Base-by-base conservation (phyloP, 2,113 vertebrate genomes). In the Brachypteracias leptosomus region DNA sequence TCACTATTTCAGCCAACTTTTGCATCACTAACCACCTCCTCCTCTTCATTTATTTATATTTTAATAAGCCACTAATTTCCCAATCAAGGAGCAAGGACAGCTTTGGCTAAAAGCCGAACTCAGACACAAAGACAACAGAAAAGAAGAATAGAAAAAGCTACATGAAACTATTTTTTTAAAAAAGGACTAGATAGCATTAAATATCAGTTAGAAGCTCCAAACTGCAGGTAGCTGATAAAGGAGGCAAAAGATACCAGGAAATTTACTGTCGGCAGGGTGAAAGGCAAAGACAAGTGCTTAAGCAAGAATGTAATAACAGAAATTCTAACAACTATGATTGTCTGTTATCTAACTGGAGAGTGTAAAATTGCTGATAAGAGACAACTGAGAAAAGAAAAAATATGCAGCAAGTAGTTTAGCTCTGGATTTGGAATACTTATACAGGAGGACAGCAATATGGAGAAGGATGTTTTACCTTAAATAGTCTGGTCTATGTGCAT, bases 1-100 rank as follows among this genome's bases (percentile, higher is more conserved):
- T 95, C 59, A 10, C 61, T 77, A 66, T 96, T 95, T 90, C 94
- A 95, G 94, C 95, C 94, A 96, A 94, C 62, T 86, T 97, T 95
- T 96, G 88, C 90, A 91, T 95, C 94, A 93, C 85, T 93, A 95
- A 88, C 85, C 22, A 90, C 51, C 78, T 91, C 85, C 82, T 94
- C 90, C 71, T 94, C 66, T 79, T 92, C 82, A 83, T 96, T 96
- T 96, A 89, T 96, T 96, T 93, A 58, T 90, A 90, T 93, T 95
- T 94, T 95, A 93, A 88, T 94, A 93, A 93, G 33, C 58, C 83
- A 89, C 90, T 96, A 88, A 95, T 96, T 97, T 96, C 29, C 85
- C 59, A 96, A 78, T 92, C 83, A 90, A 95, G 83, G 68, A 95
- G 57, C 33, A 89, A 77, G 57, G 44, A 25, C 68, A 89, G 44